phyloP scores from a whole-genome alignment of 2,797 vertebrate species.

The Rhabdophis nuchalis region DNA sequence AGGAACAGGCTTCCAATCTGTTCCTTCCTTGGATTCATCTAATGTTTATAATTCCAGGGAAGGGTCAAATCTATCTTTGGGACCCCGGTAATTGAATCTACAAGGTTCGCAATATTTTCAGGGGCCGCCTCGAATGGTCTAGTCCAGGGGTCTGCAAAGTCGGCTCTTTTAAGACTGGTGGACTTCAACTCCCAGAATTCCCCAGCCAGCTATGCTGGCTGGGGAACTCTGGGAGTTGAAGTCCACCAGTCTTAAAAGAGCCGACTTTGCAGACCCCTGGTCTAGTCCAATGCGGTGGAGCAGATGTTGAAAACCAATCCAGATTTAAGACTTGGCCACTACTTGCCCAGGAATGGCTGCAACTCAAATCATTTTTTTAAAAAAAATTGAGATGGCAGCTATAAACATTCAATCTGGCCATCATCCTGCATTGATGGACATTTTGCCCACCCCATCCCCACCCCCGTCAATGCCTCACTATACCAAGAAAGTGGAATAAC shows the following conservation, averaged over 20 bases:
- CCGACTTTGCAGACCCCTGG: too few relatives aligned
- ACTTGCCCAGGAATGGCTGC: background rate
- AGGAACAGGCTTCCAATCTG: background rate
- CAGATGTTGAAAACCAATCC: background rate
- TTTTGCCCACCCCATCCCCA: too few relatives aligned
- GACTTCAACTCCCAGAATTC: too few relatives aligned
- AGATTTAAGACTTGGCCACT: background rate
- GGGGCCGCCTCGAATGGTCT: background rate
- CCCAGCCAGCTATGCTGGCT: too few relatives aligned
- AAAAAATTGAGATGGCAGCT: background rate
- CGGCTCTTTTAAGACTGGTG: too few relatives aligned
- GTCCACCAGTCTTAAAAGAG: too few relatives aligned
- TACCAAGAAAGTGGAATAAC: background rate
- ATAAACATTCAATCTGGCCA: background rate
- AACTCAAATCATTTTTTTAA: background rate
- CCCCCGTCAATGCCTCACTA: background rate
- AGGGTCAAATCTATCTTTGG: background rate
- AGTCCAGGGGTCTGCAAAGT: too few relatives aligned
- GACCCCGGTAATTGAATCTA: background rate
- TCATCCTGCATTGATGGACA: background rate
- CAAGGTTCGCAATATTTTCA: background rate
- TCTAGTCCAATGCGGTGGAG: background rate
- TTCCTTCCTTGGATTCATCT: background rate
- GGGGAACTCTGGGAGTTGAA: too few relatives aligned
- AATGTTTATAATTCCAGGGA: background rate